Conservation (phyloP, 2,888 invertebrate genomes). For the Sinohyriopsis cumingii region DNA sequence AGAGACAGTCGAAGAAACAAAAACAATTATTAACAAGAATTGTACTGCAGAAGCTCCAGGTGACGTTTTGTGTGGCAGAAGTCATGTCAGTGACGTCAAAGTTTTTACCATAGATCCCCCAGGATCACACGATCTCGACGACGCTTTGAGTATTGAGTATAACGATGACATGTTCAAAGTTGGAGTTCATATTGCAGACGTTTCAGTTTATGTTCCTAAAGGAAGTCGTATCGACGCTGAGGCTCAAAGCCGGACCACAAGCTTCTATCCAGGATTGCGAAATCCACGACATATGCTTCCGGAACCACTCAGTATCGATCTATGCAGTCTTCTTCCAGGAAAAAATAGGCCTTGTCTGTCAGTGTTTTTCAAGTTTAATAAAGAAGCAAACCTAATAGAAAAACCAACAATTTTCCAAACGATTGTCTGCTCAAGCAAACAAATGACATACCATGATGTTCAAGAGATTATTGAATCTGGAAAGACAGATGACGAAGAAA, state of each 20-base stretch:
- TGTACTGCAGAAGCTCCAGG: slow-evolving; percentile 1
- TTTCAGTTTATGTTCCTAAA: slow-evolving; percentile 30
- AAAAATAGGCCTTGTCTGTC: slow-evolving; percentile 43
- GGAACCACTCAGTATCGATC: slow-evolving; percentile 42
- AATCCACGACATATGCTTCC: slow-evolving; percentile 47
- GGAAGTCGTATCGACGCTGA: slow-evolving; percentile 42
- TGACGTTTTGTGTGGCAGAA: slow-evolving; percentile 5
- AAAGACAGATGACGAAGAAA: neutral
- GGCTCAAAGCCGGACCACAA: slow-evolving; percentile 40
- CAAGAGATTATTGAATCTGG: slow-evolving; percentile 36
- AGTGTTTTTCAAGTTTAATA: slow-evolving; percentile 39
- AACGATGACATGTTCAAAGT: slow-evolving; percentile 23
- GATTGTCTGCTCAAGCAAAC: slow-evolving; percentile 28
- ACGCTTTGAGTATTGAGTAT: slow-evolving; percentile 41
- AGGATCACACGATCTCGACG: slow-evolving; percentile 43
- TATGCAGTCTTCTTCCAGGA: slow-evolving; percentile 44
- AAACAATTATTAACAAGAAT: neutral
- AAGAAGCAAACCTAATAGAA: slow-evolving; percentile 25
- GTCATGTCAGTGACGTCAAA: slow-evolving; percentile 26
- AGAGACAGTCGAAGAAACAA: slow-evolving; percentile 10
- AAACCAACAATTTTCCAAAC: slow-evolving; percentile 20
- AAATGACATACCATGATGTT: slow-evolving; percentile 43
- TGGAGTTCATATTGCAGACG: slow-evolving; percentile 55
- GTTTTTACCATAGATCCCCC: slow-evolving; percentile 52
- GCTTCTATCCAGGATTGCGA: slow-evolving; percentile 35